Evolutionary conservation across 2,888 invertebrate species (phyloP).

Genomic region (Agonopterix subpropinquella): DNA sequence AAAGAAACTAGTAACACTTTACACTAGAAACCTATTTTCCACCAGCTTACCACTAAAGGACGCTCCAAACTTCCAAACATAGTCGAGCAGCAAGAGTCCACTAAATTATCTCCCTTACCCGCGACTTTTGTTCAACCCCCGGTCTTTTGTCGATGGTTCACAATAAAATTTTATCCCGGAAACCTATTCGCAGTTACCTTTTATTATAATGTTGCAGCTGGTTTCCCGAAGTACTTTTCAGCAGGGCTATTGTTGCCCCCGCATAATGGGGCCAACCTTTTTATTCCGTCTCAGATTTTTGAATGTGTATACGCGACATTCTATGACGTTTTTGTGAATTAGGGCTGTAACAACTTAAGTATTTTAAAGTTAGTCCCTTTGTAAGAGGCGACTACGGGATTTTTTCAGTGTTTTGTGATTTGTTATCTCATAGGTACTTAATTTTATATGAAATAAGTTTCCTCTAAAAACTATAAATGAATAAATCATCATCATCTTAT

Average conservation of each 20-base stretch:
- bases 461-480: too few species aligned
- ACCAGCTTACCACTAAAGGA: too few species aligned
- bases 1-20: too few species aligned
- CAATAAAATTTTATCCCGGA: conserved; percentile 71
- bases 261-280: conserved; percentile 63
- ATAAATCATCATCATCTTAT: too few species aligned
- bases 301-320: conserved; percentile 26
- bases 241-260: conserved; percentile 49
- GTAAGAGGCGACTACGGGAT: too few species aligned
- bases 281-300: conserved; percentile 63
- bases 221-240: conserved; percentile 60
- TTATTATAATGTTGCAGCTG: conserved; percentile 71
- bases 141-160: conserved; percentile 62
- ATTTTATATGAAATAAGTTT: too few species aligned
- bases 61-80: too few species aligned
- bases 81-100: neutral
- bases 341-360: neutral
- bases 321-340: conserved; percentile 16
- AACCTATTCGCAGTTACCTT: conserved; percentile 71
- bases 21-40: too few species aligned
- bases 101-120: conserved; percentile 9
- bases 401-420: too few species aligned
- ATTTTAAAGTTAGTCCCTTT: neutral
- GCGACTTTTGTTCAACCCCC: conserved; percentile 13
- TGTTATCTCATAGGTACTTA: too few species aligned